These are phyloP conservation scores for Chaetodon trifascialis DNA, from an alignment of 2,113 vertebrate species.

Conservation along the genomic window DNA sequence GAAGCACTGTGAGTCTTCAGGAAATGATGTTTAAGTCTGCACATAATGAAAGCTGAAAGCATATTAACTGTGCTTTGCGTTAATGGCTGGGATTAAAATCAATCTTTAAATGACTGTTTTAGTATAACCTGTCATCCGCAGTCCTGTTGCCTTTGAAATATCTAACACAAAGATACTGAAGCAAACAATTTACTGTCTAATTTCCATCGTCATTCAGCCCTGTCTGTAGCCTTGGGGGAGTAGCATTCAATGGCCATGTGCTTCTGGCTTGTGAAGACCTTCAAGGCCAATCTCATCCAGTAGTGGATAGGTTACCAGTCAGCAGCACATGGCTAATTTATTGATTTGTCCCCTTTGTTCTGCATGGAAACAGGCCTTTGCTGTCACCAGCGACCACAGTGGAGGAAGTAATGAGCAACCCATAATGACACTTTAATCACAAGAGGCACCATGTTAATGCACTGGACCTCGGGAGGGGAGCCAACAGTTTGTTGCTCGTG, in stretches of 20 bases:
- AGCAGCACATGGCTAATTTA: conserved; percentile 64
- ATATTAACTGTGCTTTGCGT: not conserved
- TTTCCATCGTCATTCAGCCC: not conserved
- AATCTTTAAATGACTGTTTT: not conserved
- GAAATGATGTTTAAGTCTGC: conserved; percentile 1
- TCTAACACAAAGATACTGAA: not conserved
- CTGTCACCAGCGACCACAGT: conserved; percentile 51
- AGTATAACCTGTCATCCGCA: not conserved
- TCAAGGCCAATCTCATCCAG: conserved; percentile 4
- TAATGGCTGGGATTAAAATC: not conserved
- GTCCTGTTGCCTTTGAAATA: not conserved
- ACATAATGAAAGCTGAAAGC: not conserved
- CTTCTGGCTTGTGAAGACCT: conserved; percentile 15
- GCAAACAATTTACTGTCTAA: not conserved
- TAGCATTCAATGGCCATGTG: not conserved
- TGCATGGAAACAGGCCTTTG: conserved; percentile 48
- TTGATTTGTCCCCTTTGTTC: conserved; percentile 62
- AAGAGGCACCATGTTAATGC: conserved; percentile 38
- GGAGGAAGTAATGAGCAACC: conserved; percentile 60
- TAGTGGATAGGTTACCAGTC: conserved; percentile 24
- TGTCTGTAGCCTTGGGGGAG: not conserved
- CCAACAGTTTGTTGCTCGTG: not conserved
- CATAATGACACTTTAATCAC: conserved; percentile 63
- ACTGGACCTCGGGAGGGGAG: conserved; percentile 18
- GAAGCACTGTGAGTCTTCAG: not conserved